phyloP scores from a whole-genome alignment of 2,797 vertebrate genomes.

The Leptatherina wallacei region DNA sequence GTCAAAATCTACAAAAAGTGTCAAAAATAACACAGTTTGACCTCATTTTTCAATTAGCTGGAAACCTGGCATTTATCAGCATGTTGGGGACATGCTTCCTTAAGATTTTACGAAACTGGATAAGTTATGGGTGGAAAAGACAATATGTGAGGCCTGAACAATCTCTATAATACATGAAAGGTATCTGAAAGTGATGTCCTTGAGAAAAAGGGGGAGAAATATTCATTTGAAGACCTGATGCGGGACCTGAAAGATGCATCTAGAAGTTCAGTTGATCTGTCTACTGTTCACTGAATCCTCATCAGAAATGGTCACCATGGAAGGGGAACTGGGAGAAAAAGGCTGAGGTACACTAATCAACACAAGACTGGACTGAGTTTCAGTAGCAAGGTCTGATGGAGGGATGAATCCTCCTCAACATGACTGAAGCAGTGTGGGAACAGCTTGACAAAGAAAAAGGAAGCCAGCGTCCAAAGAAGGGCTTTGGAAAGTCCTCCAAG shows the following conservation, averaged over 20 bases:
- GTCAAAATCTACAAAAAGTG: too few relatives aligned
- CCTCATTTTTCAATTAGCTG: too few relatives aligned
- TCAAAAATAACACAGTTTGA: too few relatives aligned
- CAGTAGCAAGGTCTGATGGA: not conserved
- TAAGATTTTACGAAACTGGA: too few relatives aligned
- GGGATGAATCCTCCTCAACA: not conserved
- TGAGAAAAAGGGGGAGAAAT: too few relatives aligned
- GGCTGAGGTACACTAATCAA: not conserved
- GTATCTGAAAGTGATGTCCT: too few relatives aligned
- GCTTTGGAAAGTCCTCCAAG: not conserved
- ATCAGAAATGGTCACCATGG: not conserved
- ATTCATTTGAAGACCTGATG: too few relatives aligned
- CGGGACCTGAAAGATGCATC: not conserved
- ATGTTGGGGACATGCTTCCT: too few relatives aligned
- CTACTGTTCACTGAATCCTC: not conserved
- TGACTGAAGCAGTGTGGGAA: not conserved
- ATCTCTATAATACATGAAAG: too few relatives aligned
- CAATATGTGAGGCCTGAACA: too few relatives aligned
- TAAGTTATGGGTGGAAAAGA: too few relatives aligned
- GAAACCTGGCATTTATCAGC: too few relatives aligned
- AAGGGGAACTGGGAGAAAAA: not conserved
- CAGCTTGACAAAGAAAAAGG: not conserved
- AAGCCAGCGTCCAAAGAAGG: not conserved
- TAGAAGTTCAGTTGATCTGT: not conserved
- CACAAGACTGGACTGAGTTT: not conserved